These are phyloP conservation scores for Falco concolor DNA, from an alignment of 2,797 vertebrate genomes.

Conservation along the genomic window DNA sequence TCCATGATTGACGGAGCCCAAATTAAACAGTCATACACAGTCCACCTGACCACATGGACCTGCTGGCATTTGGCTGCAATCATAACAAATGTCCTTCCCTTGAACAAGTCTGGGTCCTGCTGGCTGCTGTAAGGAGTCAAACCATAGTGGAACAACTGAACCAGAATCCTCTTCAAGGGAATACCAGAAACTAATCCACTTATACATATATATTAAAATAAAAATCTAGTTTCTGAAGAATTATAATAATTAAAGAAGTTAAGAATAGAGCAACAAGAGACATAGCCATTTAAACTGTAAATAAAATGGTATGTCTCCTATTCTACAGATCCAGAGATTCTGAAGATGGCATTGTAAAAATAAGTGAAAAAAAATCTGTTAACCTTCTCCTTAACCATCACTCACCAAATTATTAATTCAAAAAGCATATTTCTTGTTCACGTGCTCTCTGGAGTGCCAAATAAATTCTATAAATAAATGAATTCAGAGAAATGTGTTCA, in stretches of 20 bases:
- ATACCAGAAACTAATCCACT: not conserved
- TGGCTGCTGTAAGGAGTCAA: not conserved
- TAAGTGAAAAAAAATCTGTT: not conserved
- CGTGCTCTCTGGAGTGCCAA: not conserved
- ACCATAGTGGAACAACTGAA: not conserved
- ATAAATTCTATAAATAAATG: not conserved
- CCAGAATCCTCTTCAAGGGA: not conserved
- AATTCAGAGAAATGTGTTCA: not conserved
- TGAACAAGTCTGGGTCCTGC: not conserved
- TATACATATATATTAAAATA: not conserved
- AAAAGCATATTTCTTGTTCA: not conserved
- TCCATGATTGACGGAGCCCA: not conserved
- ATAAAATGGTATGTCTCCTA: not conserved
- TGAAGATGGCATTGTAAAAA: not conserved
- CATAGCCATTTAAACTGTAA: not conserved
- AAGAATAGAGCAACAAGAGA: not conserved
- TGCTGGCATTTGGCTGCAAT: not conserved
- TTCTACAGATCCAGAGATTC: not conserved
- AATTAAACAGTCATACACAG: not conserved
- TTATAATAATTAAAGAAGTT: not conserved
- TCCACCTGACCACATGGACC: not conserved
- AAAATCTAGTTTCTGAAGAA: not conserved
- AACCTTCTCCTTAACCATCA: not conserved
- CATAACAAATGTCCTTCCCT: not conserved
- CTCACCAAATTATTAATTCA: not conserved